Evolutionary conservation across 2,888 invertebrate species (phyloP).

Genomic region (Seladonia tumulorum): DNA sequence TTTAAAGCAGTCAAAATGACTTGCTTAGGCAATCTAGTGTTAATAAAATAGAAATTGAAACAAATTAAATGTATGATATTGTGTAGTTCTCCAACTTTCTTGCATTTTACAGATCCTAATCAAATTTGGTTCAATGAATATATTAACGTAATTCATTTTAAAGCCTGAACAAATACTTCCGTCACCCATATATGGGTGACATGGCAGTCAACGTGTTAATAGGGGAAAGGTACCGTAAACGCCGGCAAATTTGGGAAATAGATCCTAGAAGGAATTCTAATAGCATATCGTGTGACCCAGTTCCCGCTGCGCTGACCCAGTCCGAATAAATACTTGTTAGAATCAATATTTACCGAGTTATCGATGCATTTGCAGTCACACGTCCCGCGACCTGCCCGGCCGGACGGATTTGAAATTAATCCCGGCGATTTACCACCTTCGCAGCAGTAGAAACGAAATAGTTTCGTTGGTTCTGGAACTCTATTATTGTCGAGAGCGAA

Average conservation of each 20-base stretch:
- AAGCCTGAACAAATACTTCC: too few relatives aligned
- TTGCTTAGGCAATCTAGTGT: too few relatives aligned
- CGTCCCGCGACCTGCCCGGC: not conserved
- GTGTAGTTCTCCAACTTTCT: too few relatives aligned
- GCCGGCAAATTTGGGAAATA: slow-evolving; percentile 1
- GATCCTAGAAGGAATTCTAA: slow-evolving; percentile 12
- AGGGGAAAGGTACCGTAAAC: not conserved
- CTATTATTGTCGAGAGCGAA: slow-evolving; percentile 10
- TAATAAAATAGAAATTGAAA: too few relatives aligned
- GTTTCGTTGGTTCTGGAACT: not conserved
- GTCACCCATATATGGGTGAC: too few relatives aligned
- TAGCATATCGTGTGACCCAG: slow-evolving; percentile 2
- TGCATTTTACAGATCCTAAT: too few relatives aligned
- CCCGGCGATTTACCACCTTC: not conserved
- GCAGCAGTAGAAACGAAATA: not conserved
- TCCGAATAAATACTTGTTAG: slow-evolving; percentile 5
- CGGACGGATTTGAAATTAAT: not conserved
- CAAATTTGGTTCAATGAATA: too few relatives aligned
- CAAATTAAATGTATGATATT: too few relatives aligned
- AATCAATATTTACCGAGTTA: slow-evolving; percentile 17
- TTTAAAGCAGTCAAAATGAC: too few relatives aligned
- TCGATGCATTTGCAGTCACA: slow-evolving; percentile 5
- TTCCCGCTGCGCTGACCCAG: not conserved
- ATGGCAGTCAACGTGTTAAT: too few relatives aligned
- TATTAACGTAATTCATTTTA: too few relatives aligned